Evolutionary conservation across 2,888 invertebrate species (phyloP).

Genomic region (Agonopterix alstromeriana): DNA sequence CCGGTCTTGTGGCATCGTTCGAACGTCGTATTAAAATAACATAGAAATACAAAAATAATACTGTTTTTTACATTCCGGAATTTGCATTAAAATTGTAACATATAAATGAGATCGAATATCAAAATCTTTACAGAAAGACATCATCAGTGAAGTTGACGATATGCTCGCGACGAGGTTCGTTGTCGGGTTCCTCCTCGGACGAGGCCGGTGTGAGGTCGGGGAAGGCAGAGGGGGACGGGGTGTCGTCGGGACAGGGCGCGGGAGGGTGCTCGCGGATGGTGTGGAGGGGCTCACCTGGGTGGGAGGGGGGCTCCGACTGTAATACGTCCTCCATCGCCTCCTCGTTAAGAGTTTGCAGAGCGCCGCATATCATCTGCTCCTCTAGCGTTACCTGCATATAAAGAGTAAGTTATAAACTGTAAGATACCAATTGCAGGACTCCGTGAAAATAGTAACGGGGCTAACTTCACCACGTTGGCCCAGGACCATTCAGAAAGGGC

Average conservation of each 20-base stretch:
- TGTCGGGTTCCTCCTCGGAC: conserved; percentile 15
- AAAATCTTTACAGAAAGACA: conserved; percentile 31
- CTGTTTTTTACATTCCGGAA: no score
- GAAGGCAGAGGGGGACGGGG: conserved; percentile 6
- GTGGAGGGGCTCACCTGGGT: conserved; percentile 71
- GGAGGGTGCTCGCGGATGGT: conserved; percentile 47
- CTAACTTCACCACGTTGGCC: no score
- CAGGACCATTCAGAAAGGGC: no score
- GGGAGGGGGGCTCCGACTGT: conserved; percentile 80
- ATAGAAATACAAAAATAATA: no score
- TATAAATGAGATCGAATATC: no score
- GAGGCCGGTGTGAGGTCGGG: conserved; percentile 13
- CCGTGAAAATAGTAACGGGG: no score
- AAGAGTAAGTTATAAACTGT: not conserved
- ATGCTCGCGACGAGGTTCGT: conserved; percentile 25
- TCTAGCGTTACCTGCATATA: conserved; percentile 88
- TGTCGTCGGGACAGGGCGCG: conserved; percentile 20
- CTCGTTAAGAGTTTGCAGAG: conserved; percentile 93
- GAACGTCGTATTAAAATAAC: no score
- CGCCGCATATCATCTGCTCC: conserved; percentile 96
- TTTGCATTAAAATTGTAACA: no score
- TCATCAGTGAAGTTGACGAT: conserved; percentile 53
- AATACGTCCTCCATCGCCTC: conserved; percentile 95
- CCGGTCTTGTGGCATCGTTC: no score
- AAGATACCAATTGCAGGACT: not conserved